These are phyloP conservation scores for Teleopsis dalmanni DNA, from an alignment of 1,140 invertebrate genomes.

Conservation along the genomic window DNA sequence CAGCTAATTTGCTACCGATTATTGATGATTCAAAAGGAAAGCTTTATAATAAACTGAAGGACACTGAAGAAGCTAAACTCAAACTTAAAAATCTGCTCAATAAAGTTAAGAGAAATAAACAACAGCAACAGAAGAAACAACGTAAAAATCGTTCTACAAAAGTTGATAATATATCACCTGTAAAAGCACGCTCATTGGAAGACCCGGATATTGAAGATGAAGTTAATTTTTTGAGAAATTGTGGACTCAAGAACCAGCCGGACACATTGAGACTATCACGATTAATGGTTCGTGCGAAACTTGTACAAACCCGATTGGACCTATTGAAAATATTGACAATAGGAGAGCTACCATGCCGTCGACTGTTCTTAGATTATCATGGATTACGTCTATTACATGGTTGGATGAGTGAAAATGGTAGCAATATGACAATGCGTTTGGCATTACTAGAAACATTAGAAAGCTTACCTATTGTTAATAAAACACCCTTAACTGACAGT, in stretches of 20 bases:
- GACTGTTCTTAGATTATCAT: slow-evolving; percentile 92
- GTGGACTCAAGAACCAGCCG: slow-evolving; percentile 77
- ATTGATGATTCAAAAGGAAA: slow-evolving; percentile 22
- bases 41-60: slow-evolving; percentile 15
- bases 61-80: slow-evolving; percentile 7
- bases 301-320: slow-evolving; percentile 61
- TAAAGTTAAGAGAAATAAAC: slow-evolving; percentile 19
- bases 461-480: slow-evolving; percentile 83
- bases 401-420: slow-evolving; percentile 70
- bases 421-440: slow-evolving; percentile 50
- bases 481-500: slow-evolving; percentile 85
- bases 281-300: slow-evolving; percentile 85
- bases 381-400: slow-evolving; percentile 82
- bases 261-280: slow-evolving; percentile 82
- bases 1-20: slow-evolving; percentile 10
- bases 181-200: slow-evolving; percentile 29
- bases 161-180: slow-evolving; percentile 10
- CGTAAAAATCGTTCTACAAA: slow-evolving; percentile 41
- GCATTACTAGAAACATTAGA: slow-evolving; percentile 73
- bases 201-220: slow-evolving; percentile 66
- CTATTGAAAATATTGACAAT: slow-evolving; percentile 62
- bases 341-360: slow-evolving; percentile 70
- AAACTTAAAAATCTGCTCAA: slow-evolving; percentile 7
- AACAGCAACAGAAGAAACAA: slow-evolving; percentile 36
- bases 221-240: slow-evolving; percentile 61